A percentile compares a stretch with the other conserved stretches of the same genome.
Conservation (phyloP, 2,113 vertebrate species). For the Ammodytes marinus region DNA sequence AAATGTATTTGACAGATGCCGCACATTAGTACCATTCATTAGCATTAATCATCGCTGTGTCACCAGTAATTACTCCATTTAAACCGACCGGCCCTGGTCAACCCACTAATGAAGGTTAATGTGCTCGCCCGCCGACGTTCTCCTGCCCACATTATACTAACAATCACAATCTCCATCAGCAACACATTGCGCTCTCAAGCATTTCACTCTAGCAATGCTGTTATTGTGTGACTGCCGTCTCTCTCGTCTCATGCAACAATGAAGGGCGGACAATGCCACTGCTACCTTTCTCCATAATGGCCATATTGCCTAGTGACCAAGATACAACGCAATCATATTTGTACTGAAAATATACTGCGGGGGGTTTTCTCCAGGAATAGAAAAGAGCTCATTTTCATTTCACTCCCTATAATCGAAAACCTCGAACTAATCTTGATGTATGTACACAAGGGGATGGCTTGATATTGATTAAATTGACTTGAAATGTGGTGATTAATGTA, state of each 20-base stretch:
- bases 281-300: constrained; percentile 35
- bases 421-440: constrained; percentile 15
- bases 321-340: constrained; percentile 24
- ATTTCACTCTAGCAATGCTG: not conserved
- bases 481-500: not conserved
- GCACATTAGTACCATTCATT: constrained; percentile 59
- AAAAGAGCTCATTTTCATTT: constrained; percentile 45
- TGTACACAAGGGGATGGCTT: not conserved
- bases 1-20: constrained; percentile 63
- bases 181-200: not conserved
- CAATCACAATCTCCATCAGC: constrained; percentile 48
- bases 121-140: constrained; percentile 49
- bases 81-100: constrained; percentile 50
- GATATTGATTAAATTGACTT: not conserved
- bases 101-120: constrained; percentile 76
- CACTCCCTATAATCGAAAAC: not conserved
- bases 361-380: constrained; percentile 16
- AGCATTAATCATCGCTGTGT: constrained; percentile 63
- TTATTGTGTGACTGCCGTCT: constrained; percentile 26
- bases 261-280: not conserved
- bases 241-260: constrained; percentile 46
- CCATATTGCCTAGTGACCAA: constrained; percentile 31
- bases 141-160: constrained; percentile 35
- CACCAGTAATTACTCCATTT: constrained; percentile 72
- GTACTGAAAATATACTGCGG: constrained; percentile 11